These are phyloP conservation scores for Lucinisca nassula DNA, from an alignment of 2,888 invertebrate genomes.

Conservation along the genomic window DNA sequence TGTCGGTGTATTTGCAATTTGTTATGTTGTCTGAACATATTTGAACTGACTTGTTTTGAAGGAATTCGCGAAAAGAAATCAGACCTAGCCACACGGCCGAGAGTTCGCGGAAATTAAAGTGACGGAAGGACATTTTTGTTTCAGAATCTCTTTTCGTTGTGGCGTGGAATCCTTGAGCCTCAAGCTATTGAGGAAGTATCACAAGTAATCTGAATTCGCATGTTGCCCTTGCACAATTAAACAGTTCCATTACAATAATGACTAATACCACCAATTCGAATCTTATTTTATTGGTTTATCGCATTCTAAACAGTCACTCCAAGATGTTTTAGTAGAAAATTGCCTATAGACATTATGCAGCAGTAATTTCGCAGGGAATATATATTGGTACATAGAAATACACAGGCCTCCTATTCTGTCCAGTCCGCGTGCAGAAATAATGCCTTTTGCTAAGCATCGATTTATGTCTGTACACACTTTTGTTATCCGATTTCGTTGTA, in stretches of 20 bases:
- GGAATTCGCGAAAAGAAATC: background rate
- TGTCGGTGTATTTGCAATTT: background rate
- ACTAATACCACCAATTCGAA: background rate
- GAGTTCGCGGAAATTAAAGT: background rate
- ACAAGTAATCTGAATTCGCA: background rate
- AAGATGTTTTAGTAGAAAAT: background rate
- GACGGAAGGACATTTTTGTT: background rate
- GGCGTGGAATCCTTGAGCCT: background rate
- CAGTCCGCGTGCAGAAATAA: background rate
- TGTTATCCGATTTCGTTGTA: background rate
- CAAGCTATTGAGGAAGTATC: background rate
- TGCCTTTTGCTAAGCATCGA: background rate
- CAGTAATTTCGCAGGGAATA: background rate
- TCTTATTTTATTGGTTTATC: background rate
- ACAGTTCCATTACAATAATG: conserved; percentile 5
- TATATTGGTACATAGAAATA: background rate
- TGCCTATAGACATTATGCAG: background rate
- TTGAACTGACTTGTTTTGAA: background rate
- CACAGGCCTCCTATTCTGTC: background rate
- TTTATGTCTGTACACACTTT: background rate
- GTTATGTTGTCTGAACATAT: conserved; percentile 1
- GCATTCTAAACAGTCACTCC: background rate
- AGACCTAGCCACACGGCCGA: background rate
- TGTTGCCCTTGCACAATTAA: background rate
- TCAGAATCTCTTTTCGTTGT: background rate